Evolutionary conservation across 2,888 invertebrate genomes (phyloP), one percentile per base, ranked within the genome.

Genomic region (Philaethria dido): DNA sequence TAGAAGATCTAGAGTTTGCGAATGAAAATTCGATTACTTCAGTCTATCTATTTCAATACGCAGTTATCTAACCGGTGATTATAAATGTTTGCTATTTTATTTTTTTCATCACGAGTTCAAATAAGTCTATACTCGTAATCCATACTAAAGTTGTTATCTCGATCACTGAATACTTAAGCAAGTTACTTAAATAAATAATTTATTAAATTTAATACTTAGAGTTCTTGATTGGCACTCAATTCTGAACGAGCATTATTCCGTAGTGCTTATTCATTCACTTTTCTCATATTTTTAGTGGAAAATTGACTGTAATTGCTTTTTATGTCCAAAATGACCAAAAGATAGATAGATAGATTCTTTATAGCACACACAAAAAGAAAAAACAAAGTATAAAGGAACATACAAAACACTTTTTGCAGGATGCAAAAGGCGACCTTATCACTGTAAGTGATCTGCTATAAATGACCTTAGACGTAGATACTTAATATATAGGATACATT

Each of bases 161-260:
- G 29, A 29, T 52, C 29, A 29, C 4, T 52, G 16, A 52, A 52
- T 29, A 52, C 16, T 29, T 16, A 16, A 52, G n/a, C 29, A 16
- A 52, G n/a, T 29, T 25, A 50, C 25, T 50, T 29, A 52, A 29
- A 52, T 29, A 52, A 52, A 52, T 16, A 29, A 29, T 52, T 52
- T 29, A 52, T 3, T 52, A 29, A 4, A 52, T 16, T 52, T 52
- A n/a, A 50, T 50, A 25, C 50, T n/a, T 2, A n/a, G 14, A 25
- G n/a, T 50, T 50, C 3, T 50, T 50, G 50, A 50, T 50, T 50
- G 50, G 25, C 25, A 50, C 25, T 50, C 25, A 50, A 25, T 25
- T 25, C 14, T n/a, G 50, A 50, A 25, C 50, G 50, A 50, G 1
- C n/a, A n/a, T 50, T 25, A 44, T 50, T 50, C 25, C 50, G 6